Conservation (phyloP, 1,140 invertebrate genomes). For the Trigoniulus corallinus region DNA sequence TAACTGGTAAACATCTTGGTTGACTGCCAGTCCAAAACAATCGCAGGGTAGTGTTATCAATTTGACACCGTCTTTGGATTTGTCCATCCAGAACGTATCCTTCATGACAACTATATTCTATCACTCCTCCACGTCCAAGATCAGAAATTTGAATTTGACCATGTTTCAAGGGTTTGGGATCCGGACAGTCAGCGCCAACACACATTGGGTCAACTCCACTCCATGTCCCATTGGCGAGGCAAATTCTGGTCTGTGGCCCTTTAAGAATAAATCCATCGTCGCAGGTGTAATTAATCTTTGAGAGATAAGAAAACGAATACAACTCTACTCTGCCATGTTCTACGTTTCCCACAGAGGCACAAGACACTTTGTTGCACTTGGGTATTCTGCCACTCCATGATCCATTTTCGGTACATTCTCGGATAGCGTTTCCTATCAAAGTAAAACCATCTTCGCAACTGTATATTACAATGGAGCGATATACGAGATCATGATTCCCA, state of each 20-base stretch:
- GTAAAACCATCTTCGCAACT: conserved; percentile 11
- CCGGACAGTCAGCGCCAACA: conserved; percentile 13
- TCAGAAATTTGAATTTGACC: not conserved
- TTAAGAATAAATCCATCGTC: conserved; percentile 19
- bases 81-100: conserved; percentile 11
- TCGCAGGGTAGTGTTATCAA: conserved; percentile 9
- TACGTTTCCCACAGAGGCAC: not conserved
- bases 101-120: conserved; percentile 13
- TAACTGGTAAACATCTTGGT: conserved; percentile 18
- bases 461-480: conserved; percentile 3
- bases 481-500: not conserved
- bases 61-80: not conserved
- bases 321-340: conserved; percentile 10
- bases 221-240: conserved; percentile 20
- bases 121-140: conserved; percentile 4
- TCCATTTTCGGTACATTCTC: conserved; percentile 2
- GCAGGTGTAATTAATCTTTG: conserved; percentile 17
- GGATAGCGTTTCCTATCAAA: conserved; percentile 7
- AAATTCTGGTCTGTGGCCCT: conserved; percentile 15
- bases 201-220: conserved; percentile 18
- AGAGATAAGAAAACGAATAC: conserved; percentile 10
- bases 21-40: conserved; percentile 18
- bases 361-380: not conserved
- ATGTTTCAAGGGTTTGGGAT: conserved; percentile 4
- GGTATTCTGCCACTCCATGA: not conserved